Conservation (phyloP, 2,797 vertebrate genomes). For the Acrossocheilus fasciatus region DNA sequence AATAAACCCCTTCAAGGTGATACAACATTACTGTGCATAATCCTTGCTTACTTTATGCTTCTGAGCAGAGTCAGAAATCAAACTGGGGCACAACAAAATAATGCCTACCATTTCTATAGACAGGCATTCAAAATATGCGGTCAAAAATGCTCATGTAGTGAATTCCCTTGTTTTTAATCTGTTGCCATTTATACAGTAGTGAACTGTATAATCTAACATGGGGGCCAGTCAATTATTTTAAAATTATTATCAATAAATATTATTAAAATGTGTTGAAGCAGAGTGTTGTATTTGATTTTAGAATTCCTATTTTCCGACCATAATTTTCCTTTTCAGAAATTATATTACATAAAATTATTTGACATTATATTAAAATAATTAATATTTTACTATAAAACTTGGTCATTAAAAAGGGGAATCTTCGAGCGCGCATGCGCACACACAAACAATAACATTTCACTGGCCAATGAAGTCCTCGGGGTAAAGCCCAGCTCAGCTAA, state of each 20-base stretch:
- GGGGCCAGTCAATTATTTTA: neutral
- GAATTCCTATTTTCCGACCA: neutral
- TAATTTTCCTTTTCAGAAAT: neutral
- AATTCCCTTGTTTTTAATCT: neutral
- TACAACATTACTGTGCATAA: neutral
- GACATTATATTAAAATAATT: neutral
- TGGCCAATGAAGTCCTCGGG: constrained; percentile 68
- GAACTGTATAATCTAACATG: neutral
- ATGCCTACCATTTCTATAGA: neutral
- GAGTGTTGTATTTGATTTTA: neutral
- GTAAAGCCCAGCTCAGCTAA: constrained; percentile 80
- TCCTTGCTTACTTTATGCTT: neutral
- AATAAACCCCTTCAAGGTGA: neutral
- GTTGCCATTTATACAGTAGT: neutral
- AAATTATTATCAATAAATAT: neutral
- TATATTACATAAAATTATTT: neutral
- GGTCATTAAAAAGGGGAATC: neutral
- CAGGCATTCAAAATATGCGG: neutral
- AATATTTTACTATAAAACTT: neutral
- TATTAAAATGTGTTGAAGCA: neutral
- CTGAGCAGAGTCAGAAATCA: neutral
- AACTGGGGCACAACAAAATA: neutral
- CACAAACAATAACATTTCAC: constrained; percentile 30
- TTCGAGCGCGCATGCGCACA: neutral
- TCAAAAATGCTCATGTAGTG: neutral